These are phyloP conservation scores for Scolopax mira DNA, from an alignment of 2,113 vertebrate genomes.

Conservation along the genomic window DNA sequence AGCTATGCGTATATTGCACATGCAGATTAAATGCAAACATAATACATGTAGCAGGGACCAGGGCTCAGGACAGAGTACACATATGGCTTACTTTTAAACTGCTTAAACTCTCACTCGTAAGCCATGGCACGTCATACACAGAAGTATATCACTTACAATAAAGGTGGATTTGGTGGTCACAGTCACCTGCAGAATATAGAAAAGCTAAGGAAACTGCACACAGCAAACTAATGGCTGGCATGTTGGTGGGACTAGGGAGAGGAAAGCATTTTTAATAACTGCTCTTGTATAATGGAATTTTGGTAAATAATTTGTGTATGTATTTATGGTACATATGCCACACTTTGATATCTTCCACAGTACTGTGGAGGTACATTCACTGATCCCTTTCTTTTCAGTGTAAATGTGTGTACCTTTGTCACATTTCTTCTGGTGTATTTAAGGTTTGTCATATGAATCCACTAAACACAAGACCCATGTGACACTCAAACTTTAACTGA, in stretches of 20 bases:
- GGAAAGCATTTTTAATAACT: background rate
- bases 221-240: background rate
- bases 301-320: background rate
- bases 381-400: background rate
- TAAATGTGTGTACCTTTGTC: background rate
- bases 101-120: background rate
- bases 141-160: background rate
- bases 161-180: background rate
- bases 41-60: background rate
- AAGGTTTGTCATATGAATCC: background rate
- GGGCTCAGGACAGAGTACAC: background rate
- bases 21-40: background rate
- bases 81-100: background rate
- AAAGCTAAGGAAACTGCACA: background rate
- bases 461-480: background rate
- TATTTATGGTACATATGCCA: background rate
- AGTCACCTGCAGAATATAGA: background rate
- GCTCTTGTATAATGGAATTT: background rate
- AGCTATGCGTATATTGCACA: background rate
- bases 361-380: background rate
- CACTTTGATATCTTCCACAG: background rate
- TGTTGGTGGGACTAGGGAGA: background rate
- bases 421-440: background rate
- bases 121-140: too few relatives aligned
- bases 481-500: background rate